Percentiles rank a stretch among this genome's conserved stretches.
Evolutionary conservation across 2,888 invertebrate species (phyloP).

Genomic region (Gastracanthus pulcherrimus): DNA sequence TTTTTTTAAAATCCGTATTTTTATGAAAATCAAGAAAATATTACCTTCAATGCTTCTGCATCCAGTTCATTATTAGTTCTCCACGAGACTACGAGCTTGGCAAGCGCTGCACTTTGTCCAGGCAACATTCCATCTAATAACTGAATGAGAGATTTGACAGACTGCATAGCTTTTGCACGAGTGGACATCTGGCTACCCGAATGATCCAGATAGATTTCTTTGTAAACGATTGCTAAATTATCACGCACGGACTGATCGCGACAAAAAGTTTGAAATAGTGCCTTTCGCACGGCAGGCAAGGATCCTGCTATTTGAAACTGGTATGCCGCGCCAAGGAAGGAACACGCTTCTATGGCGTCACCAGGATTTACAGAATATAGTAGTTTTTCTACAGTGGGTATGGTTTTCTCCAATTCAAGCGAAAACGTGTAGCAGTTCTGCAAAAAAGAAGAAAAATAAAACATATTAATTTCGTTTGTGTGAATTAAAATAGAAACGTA

Average conservation of each 20-base stretch:
- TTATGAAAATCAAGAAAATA: not conserved
- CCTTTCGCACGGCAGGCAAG: constrained; percentile 79
- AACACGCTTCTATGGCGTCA: constrained; percentile 93
- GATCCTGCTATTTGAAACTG: constrained; percentile 88
- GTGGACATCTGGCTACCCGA: constrained; percentile 61
- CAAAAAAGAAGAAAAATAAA: constrained; percentile 49
- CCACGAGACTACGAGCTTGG: constrained; percentile 69
- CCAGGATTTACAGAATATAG: constrained; percentile 86
- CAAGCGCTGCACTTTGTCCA: constrained; percentile 69
- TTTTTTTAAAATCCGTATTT: not conserved
- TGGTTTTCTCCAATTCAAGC: constrained; percentile 78
- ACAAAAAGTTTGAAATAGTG: constrained; percentile 71
- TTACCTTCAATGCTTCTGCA: constrained; percentile 69
- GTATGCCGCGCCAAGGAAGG: constrained; percentile 90
- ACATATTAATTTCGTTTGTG: not conserved
- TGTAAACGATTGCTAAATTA: constrained; percentile 71
- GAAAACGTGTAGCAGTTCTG: constrained; percentile 80
- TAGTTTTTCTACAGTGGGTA: constrained; percentile 85
- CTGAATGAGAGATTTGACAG: constrained; percentile 68
- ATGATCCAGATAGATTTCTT: constrained; percentile 68
- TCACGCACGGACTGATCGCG: constrained; percentile 72
- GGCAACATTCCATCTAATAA: constrained; percentile 68
- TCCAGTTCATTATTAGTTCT: constrained; percentile 66
- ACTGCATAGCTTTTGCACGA: constrained; percentile 66
- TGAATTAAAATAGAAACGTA: not conserved